Conservation (phyloP, 2,113 vertebrate genomes). For the Ptilonorhynchus violaceus region DNA sequence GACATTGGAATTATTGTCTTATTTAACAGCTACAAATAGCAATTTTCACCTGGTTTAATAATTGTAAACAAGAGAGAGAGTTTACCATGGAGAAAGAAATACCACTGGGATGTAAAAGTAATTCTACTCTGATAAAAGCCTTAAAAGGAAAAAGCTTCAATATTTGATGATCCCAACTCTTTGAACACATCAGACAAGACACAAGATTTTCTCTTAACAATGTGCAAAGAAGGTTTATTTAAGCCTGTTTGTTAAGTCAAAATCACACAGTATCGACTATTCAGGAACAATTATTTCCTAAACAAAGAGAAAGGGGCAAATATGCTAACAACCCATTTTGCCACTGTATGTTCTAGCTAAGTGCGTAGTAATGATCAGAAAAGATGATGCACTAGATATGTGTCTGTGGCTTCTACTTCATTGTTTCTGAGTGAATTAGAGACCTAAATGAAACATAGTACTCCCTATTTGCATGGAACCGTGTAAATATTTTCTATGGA, state of each 20-base stretch:
- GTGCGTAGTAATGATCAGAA: background rate
- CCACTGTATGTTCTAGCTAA: background rate
- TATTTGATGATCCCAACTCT: background rate
- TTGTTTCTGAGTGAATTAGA: background rate
- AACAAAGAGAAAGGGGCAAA: background rate
- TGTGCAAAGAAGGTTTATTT: background rate
- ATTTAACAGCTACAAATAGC: background rate
- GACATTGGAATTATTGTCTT: background rate
- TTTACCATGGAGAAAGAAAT: background rate
- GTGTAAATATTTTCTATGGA: background rate
- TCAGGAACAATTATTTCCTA: background rate
- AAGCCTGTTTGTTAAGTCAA: background rate
- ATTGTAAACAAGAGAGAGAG: background rate
- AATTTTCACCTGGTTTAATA: background rate
- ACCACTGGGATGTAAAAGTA: background rate
- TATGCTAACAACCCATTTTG: background rate
- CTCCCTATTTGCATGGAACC: background rate
- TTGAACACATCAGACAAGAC: background rate
- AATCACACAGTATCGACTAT: background rate
- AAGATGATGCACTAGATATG: background rate
- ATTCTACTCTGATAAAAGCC: background rate
- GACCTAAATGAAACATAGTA: background rate
- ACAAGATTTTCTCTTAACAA: background rate
- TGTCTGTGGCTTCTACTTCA: background rate
- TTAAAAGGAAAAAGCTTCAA: background rate